Evolutionary conservation across 2,888 invertebrate genomes (phyloP).

Genomic region (Eristalinus aeneus): DNA sequence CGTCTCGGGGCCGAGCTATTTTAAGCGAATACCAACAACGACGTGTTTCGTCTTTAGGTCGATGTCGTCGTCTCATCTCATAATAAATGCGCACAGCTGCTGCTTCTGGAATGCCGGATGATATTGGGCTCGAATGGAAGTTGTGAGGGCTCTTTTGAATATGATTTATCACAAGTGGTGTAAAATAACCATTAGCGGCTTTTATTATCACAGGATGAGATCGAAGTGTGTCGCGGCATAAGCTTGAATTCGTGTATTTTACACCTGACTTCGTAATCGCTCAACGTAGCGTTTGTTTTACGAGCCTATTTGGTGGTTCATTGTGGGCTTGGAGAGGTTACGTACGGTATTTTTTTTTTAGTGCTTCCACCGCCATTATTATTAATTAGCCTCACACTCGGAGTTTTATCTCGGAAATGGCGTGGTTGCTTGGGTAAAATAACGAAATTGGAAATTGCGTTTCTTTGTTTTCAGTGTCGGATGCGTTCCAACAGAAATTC

Average conservation of each 20-base stretch:
- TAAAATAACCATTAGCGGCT: conserved; percentile 5
- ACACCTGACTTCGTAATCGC: conserved; percentile 33
- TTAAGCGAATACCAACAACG: conserved; percentile 5
- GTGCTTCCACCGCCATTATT: conserved; percentile 1
- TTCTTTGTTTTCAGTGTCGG: not conserved
- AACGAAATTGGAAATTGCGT: not conserved
- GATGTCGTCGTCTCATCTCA: conserved; percentile 10
- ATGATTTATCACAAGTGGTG: conserved; percentile 42
- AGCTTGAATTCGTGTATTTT: conserved; percentile 14
- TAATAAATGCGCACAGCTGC: conserved; percentile 62
- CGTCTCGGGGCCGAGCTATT: conserved; percentile 18
- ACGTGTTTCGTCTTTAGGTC: conserved; percentile 40
- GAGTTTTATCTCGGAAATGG: not conserved
- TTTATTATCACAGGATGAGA: conserved; percentile 11
- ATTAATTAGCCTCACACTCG: conserved; percentile 7
- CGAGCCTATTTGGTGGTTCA: not conserved
- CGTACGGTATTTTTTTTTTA: not conserved
- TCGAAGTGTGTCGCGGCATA: conserved; percentile 16
- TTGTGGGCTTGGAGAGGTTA: not conserved
- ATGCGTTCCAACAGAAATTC: not conserved
- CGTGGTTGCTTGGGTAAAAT: not conserved
- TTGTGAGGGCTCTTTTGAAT: conserved; percentile 8
- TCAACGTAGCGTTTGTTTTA: conserved; percentile 6
- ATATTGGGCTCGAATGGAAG: conserved; percentile 19
- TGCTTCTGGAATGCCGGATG: conserved; percentile 46